phyloP scores from a whole-genome alignment of 1,140 invertebrate species.

The Dinoponera quadriceps region DNA sequence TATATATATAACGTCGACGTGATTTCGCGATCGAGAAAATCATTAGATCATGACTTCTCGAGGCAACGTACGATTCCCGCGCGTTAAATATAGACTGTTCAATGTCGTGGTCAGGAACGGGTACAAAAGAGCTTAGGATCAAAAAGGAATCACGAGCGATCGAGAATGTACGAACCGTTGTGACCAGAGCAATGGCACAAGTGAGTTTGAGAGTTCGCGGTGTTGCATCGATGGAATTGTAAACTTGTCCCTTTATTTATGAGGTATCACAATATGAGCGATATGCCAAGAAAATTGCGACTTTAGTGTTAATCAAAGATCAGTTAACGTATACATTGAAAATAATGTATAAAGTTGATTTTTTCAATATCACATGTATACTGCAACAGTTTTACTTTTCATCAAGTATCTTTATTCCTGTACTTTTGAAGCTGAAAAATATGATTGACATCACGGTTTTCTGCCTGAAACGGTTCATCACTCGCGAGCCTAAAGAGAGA shows the following conservation, averaged over 20 bases:
- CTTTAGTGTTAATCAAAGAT: neutral
- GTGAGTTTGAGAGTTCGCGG: neutral
- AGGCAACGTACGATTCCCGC: conserved; percentile 17
- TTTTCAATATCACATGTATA: too few species aligned
- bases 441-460: neutral
- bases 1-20: conserved; percentile 28
- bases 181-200: neutral
- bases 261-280: too few species aligned
- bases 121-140: conserved; percentile 8
- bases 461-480: neutral
- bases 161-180: neutral
- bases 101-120: neutral
- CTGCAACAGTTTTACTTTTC: too few species aligned
- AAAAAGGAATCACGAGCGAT: neutral
- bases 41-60: conserved; percentile 28
- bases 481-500: neutral
- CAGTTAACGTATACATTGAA: neutral
- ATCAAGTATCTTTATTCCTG: neutral
- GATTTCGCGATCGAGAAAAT: conserved; percentile 17
- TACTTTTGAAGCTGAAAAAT: neutral
- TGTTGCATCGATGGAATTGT: too few species aligned
- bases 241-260: too few species aligned
- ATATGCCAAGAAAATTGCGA: too few species aligned
- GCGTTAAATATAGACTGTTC: conserved; percentile 44
- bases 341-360: too few species aligned